phyloP scores from a whole-genome alignment of 2,888 invertebrate species.

The Erebia ligea region DNA sequence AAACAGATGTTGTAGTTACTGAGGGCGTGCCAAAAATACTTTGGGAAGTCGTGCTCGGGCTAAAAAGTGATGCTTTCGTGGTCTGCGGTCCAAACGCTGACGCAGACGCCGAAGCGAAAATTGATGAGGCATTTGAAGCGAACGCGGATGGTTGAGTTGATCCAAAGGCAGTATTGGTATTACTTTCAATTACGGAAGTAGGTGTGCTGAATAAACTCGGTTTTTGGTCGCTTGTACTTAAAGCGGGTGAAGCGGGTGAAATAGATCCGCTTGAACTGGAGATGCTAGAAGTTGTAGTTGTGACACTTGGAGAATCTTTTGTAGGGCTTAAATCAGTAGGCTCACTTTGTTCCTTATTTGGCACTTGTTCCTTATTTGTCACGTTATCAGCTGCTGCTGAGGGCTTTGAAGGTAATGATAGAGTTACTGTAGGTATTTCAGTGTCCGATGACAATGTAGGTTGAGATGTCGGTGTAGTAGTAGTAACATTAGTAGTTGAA shows the following conservation, averaged over 20 bases:
- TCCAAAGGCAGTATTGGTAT: slow-evolving; percentile 5
- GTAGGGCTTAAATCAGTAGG: slow-evolving; percentile 12
- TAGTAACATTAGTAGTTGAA: slow-evolving; percentile 1
- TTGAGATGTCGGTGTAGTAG: slow-evolving; percentile 26
- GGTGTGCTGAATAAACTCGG: slow-evolving; percentile 33
- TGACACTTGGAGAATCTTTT: slow-evolving; percentile 19
- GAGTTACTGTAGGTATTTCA: slow-evolving; percentile 3
- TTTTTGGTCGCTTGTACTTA: slow-evolving; percentile 28
- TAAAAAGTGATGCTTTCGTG: slow-evolving; percentile 38
- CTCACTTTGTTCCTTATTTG: neutral
- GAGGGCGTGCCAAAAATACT: slow-evolving; percentile 45
- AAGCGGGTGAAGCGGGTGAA: slow-evolving; percentile 21
- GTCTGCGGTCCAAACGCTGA: slow-evolving; percentile 36
- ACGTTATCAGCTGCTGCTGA: neutral
- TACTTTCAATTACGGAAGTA: slow-evolving; percentile 6
- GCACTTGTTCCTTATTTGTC: slow-evolving; percentile 5
- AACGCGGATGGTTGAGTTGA: slow-evolving; percentile 35
- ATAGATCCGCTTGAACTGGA: slow-evolving; percentile 24
- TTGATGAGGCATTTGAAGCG: slow-evolving; percentile 40
- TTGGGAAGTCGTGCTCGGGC: slow-evolving; percentile 42
- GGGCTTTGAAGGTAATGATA: slow-evolving; percentile 19
- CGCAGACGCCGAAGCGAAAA: slow-evolving; percentile 41
- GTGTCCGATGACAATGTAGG: neutral
- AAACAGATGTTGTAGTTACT: slow-evolving; percentile 46
- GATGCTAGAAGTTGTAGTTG: slow-evolving; percentile 4